Evolutionary conservation across 2,113 vertebrate species (phyloP).

Genomic region (Eublepharis macularius): DNA sequence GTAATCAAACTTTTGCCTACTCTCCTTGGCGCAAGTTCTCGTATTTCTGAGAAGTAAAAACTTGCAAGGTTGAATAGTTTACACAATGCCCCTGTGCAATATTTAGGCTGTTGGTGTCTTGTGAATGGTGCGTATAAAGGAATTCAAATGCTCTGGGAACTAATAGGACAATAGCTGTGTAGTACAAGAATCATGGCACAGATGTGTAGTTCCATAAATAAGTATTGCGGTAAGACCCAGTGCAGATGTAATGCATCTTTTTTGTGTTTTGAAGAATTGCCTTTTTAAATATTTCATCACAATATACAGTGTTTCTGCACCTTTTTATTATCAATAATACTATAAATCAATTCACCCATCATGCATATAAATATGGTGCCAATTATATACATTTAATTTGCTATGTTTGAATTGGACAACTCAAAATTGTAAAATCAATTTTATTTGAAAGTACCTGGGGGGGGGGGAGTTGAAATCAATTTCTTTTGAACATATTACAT

Average conservation of each 20-base stretch:
- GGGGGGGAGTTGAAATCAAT: not conserved
- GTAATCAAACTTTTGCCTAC: conserved; percentile 37
- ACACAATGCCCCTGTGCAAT: conserved; percentile 55
- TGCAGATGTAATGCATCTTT: not conserved
- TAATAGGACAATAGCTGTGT: conserved; percentile 62
- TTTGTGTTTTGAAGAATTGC: not conserved
- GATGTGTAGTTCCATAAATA: conserved; percentile 12
- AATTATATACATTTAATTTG: not conserved
- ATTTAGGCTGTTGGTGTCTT: conserved; percentile 59
- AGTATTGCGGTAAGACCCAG: not conserved
- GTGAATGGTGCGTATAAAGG: conserved; percentile 63
- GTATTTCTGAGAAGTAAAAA: conserved; percentile 47
- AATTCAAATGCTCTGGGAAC: conserved; percentile 68
- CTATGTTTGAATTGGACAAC: not conserved
- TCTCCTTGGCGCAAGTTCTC: conserved; percentile 51
- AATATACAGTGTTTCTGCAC: not conserved
- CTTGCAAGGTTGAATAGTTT: conserved; percentile 31
- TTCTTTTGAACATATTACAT: conserved; percentile 1
- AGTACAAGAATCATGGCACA: conserved; percentile 44
- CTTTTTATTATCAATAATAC: not conserved
- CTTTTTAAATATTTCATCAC: not conserved
- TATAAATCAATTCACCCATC: not conserved
- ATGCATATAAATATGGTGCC: not conserved
- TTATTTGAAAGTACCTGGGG: not conserved
- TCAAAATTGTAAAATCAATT: not conserved